Base-by-base conservation (phyloP, 2,113 vertebrate genomes). In the Cyprinodon tularosa region DNA sequence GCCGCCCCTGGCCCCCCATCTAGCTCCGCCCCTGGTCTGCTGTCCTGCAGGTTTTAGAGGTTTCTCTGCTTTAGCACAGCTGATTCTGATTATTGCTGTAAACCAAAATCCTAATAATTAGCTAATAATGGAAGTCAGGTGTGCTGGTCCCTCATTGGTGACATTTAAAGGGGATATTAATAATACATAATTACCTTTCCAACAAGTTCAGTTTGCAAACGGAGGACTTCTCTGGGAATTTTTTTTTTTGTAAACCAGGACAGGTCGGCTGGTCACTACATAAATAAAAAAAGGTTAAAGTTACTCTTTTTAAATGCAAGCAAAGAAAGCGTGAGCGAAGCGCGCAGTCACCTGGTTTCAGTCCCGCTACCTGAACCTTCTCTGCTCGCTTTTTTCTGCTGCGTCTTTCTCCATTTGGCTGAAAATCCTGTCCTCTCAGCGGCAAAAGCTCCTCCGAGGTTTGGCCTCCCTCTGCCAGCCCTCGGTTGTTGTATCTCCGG, bases 181-280 rank as follows among this genome's bases (percentile, higher is more conserved):
- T 13, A 20, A 1, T 13, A 14, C 1, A 3, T 6, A 68, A 50
- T 37, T 44, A 90, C 90, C 72, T 84, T 64, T 90, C 84, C 1
- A 89, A 0, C 0, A 71, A 0, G 60, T 62, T 84, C 11, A 70
- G 61, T 3, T 50, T 20, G 2, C 44, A 17, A 17, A 40, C 1
- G 4, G 13, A 9, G 9, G 4, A 13, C 13, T 42, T 48, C 0
- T 3, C 29, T 37, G 17, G 0, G 1, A 4, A 0, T 12, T 48
- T 20, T 0, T 42, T 4, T 22, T 5, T 13, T 37, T 12, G 38
- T 2, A 13, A 2, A 48, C 38, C 37, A 12, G 29, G 12, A 1
- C 4, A 29, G 0, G 65, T 69, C 39, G 4, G 0, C 65, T 8
- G 53, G 3, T 68, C 62, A 63, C 3, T 39, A 15, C 7, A 40